Conservation (phyloP, 2,888 invertebrate genomes). For the Aelia acuminata region DNA sequence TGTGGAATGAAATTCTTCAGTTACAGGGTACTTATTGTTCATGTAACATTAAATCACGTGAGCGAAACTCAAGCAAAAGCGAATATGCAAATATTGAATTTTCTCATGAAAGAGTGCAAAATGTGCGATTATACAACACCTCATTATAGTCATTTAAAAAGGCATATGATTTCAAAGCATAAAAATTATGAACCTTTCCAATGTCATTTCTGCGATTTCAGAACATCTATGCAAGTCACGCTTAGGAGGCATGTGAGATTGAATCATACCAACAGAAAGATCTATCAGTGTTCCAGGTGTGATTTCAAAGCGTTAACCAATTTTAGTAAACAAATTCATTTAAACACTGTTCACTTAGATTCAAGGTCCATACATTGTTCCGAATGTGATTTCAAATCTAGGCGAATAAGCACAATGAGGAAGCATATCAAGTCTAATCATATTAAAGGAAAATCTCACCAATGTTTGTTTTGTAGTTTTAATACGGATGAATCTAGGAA, state of each 20-base stretch:
- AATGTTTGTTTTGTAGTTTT: constrained; percentile 42
- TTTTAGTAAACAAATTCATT: constrained; percentile 35
- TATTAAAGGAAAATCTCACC: constrained; percentile 66
- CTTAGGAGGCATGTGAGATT: constrained; percentile 15
- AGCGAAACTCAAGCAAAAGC: constrained; percentile 7
- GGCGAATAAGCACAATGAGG: not conserved
- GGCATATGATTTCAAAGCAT: constrained; percentile 41
- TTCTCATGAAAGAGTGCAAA: constrained; percentile 38
- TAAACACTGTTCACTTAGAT: constrained; percentile 16
- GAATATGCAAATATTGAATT: constrained; percentile 43
- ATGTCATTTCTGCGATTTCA: constrained; percentile 20
- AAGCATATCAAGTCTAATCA: constrained; percentile 60
- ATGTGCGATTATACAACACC: constrained; percentile 15
- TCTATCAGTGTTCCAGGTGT: constrained; percentile 30
- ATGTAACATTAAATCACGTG: constrained; percentile 43
- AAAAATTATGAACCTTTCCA: constrained; percentile 46
- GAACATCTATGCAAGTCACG: constrained; percentile 39
- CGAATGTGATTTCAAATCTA: not conserved
- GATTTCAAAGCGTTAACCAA: constrained; percentile 32
- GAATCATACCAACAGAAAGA: constrained; percentile 17
- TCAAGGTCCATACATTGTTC: not conserved
- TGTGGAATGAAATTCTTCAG: constrained; percentile 37
- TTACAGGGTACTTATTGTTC: constrained; percentile 20
- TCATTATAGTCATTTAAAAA: constrained; percentile 35
- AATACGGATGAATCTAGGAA: not conserved